Percentiles rank a stretch among this genome's conserved stretches.
Conservation (phyloP, 2,888 invertebrate species). For the Ormyrus rosae region DNA sequence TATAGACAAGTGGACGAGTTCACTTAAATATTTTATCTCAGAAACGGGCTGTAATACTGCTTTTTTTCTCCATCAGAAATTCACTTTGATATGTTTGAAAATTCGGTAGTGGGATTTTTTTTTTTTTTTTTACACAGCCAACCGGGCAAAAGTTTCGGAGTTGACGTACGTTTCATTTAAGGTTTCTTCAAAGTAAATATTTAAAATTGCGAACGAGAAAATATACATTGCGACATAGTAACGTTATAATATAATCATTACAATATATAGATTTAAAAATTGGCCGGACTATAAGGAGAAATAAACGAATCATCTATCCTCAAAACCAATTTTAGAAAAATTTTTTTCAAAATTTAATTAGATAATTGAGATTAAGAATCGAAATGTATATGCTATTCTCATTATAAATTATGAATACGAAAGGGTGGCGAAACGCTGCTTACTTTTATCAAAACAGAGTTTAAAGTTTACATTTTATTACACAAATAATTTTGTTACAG, state of each 20-base stretch:
- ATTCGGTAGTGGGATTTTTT: constrained; percentile 63
- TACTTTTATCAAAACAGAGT: neutral
- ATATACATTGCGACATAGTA: neutral
- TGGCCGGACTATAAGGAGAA: too few species aligned
- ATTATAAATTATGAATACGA: neutral
- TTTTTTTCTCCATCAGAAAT: constrained; percentile 30
- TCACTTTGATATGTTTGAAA: constrained; percentile 65
- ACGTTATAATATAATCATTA: too few species aligned
- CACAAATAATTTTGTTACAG: too few species aligned
- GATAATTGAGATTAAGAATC: too few species aligned
- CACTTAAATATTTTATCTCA: neutral
- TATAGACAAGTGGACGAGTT: neutral
- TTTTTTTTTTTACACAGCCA: constrained; percentile 24
- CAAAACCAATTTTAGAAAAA: too few species aligned
- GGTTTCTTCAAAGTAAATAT: neutral
- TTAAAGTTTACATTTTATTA: too few species aligned
- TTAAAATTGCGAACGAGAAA: neutral
- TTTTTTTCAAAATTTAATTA: too few species aligned
- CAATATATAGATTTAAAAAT: too few species aligned
- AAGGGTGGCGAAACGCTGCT: too few species aligned
- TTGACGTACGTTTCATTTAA: constrained; percentile 56
- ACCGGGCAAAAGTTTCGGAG: constrained; percentile 58
- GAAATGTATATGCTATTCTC: neutral
- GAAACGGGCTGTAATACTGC: constrained; percentile 22
- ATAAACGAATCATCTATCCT: too few species aligned